Conservation (phyloP, 1,140 invertebrate species). For the Pseudomyrmex gracilis region DNA sequence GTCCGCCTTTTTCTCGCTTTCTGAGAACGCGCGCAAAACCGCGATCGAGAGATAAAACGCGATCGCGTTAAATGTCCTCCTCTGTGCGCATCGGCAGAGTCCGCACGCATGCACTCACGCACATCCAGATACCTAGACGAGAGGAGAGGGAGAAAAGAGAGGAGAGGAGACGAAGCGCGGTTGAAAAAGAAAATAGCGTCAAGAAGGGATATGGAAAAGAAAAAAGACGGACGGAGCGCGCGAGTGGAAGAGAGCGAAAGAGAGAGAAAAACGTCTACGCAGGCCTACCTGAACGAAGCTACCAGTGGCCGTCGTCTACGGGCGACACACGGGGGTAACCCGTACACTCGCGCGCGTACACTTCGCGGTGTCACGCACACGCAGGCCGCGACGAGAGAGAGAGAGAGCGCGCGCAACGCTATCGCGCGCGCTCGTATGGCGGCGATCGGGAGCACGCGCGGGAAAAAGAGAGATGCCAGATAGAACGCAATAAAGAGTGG, state of each 20-base stretch:
- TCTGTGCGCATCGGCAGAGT: slow-evolving; percentile 49
- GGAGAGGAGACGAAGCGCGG: slow-evolving; percentile 2
- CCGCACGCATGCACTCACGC: slow-evolving; percentile 71
- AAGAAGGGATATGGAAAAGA: slow-evolving; percentile 10
- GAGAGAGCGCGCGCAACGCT: slow-evolving; percentile 62
- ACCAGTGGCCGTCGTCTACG: slow-evolving; percentile 66
- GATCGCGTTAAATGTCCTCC: slow-evolving; percentile 70
- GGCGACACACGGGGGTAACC: slow-evolving; percentile 69
- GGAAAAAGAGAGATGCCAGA: slow-evolving; percentile 40
- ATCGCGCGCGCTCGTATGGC: slow-evolving; percentile 78
- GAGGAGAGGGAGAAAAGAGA: slow-evolving; percentile 16
- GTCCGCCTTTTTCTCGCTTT: background rate
- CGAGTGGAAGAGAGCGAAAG: slow-evolving; percentile 14
- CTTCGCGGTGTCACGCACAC: slow-evolving; percentile 13
- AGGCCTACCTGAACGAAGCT: slow-evolving; percentile 61
- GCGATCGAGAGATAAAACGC: slow-evolving; percentile 41
- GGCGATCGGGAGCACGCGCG: slow-evolving; percentile 56
- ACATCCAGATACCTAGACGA: slow-evolving; percentile 58
- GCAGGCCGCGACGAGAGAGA: slow-evolving; percentile 43
- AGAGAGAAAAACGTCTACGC: slow-evolving; percentile 39
- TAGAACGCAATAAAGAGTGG: slow-evolving; percentile 64
- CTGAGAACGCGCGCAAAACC: background rate
- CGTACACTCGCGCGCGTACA: slow-evolving; percentile 45
- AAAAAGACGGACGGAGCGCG: slow-evolving; percentile 1
- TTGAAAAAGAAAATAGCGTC: slow-evolving; percentile 17